Evolutionary conservation across 2,797 vertebrate genomes (phyloP), one percentile per base, ranked within the genome.

Genomic region (Chelmon rostratus): DNA sequence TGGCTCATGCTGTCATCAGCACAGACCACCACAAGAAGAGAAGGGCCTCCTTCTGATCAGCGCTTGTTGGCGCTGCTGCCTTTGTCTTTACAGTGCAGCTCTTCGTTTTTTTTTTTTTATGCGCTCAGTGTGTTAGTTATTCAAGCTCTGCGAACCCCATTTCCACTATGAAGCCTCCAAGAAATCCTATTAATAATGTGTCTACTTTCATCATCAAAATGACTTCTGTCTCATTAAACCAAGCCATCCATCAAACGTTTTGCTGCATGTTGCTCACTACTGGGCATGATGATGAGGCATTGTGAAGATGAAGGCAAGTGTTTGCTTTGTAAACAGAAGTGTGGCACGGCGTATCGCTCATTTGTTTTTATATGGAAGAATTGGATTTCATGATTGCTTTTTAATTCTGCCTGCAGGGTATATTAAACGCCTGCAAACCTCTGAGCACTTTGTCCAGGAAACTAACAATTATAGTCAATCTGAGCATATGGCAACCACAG

Each of bases 391-490:
- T 92, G 93, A 96, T 95, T 95, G 92, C 93, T 83, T 95, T 93
- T 96, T 94, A 95, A 97, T 96, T 94, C 93, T 88, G 90, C 81
- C 93, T 87, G 90, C 86, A 82, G 89, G 92, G 87, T 94, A 91
- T 94, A 95, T 96, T 96, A 95, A 96, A 95, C 86, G 91, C 93
- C 94, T 95, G 87, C 88, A 93, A 95, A 95, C 93, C 86, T 69
- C 84, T 75, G 76, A 92, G 89, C 84, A 78, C 84, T 95, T 94
- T 86, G 70, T 89, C 76, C 90, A 94, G 95, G 95, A 96, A 96
- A 94, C 91, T 93, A 94, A 95, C 91, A 95, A 96, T 96, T 96
- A 95, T 84, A 93, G 93, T 94, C 93, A 93, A 91, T 94, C 88
- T 89, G 86, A 94, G 93, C 89, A 89, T 92, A 82, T 87, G 81